These are phyloP conservation scores for Corvus moneduloides DNA, from an alignment of 2,113 vertebrate genomes.

Conservation along the genomic window DNA sequence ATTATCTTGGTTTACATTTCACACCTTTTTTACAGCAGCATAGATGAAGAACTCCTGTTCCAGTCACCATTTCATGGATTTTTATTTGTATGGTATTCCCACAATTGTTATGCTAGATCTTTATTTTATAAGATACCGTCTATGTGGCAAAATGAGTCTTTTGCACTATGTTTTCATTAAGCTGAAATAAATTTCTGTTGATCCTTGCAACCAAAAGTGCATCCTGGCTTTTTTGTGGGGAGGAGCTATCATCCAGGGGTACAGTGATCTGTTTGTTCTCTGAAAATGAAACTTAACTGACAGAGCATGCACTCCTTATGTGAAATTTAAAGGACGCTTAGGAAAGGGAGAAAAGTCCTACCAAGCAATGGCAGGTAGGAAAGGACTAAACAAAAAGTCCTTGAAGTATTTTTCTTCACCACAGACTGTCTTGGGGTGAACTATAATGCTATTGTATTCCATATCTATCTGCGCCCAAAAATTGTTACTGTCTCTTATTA, in stretches of 20 bases:
- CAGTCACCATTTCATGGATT: background rate
- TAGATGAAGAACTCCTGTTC: background rate
- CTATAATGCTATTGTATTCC: background rate
- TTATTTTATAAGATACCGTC: background rate
- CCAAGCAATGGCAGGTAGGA: background rate
- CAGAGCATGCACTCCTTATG: fast-evolving
- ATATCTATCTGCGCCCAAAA: background rate
- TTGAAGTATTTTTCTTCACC: background rate
- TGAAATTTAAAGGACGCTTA: background rate
- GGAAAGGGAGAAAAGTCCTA: background rate
- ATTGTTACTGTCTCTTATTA: background rate
- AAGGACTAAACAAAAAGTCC: background rate
- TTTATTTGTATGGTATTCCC: background rate
- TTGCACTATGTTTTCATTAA: background rate
- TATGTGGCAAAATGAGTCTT: background rate
- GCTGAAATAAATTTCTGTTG: background rate
- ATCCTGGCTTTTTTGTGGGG: background rate
- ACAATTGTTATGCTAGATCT: background rate
- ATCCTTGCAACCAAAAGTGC: background rate
- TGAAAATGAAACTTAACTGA: background rate
- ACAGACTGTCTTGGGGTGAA: background rate
- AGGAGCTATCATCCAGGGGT: background rate
- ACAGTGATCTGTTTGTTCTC: background rate
- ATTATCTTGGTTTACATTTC: background rate
- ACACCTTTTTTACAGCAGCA: background rate